Conservation (phyloP, 2,888 invertebrate genomes). For the Leuctra nigra region DNA sequence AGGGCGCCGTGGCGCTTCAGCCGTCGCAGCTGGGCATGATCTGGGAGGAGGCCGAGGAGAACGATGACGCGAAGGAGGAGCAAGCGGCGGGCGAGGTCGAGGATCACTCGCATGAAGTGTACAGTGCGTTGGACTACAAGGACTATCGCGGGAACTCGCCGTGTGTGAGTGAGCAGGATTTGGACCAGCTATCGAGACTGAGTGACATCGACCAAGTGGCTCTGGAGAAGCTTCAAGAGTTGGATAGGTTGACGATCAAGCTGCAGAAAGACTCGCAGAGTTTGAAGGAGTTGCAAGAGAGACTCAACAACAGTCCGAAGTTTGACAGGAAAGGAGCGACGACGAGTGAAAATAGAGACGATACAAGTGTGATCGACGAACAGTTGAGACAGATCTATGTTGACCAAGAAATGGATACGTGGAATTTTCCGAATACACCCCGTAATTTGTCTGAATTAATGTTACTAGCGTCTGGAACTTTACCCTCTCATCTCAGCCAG, state of each 20-base stretch:
- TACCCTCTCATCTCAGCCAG: slow-evolving; percentile 39
- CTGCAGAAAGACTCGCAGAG: slow-evolving; percentile 72
- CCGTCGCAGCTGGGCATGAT: slow-evolving; percentile 76
- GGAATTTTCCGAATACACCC: slow-evolving; percentile 62
- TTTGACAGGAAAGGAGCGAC: slow-evolving; percentile 4
- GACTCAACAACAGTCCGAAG: slow-evolving; percentile 34
- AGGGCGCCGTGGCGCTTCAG: slow-evolving; percentile 47
- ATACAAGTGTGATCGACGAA: slow-evolving; percentile 60
- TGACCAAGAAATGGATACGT: slow-evolving; percentile 54
- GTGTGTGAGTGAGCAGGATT: slow-evolving; percentile 69
- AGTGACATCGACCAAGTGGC: slow-evolving; percentile 71
- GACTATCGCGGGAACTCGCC: slow-evolving; percentile 69
- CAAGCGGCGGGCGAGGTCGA: slow-evolving; percentile 30
- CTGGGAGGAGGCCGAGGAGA: slow-evolving; percentile 77
- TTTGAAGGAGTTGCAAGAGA: slow-evolving; percentile 65
- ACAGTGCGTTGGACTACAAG: slow-evolving; percentile 70
- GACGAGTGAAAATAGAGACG: slow-evolving; percentile 42
- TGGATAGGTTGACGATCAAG: slow-evolving; percentile 68
- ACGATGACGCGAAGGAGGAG: slow-evolving; percentile 39
- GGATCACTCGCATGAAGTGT: slow-evolving; percentile 54
- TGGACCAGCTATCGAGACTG: slow-evolving; percentile 66
- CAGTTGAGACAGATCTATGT: slow-evolving; percentile 61
- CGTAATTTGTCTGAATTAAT: slow-evolving; percentile 55
- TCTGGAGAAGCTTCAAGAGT: slow-evolving; percentile 69
- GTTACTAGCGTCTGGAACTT: slow-evolving; percentile 45